phyloP scores from a whole-genome alignment of 2,113 vertebrate genomes.

The Tapirus terrestris region DNA sequence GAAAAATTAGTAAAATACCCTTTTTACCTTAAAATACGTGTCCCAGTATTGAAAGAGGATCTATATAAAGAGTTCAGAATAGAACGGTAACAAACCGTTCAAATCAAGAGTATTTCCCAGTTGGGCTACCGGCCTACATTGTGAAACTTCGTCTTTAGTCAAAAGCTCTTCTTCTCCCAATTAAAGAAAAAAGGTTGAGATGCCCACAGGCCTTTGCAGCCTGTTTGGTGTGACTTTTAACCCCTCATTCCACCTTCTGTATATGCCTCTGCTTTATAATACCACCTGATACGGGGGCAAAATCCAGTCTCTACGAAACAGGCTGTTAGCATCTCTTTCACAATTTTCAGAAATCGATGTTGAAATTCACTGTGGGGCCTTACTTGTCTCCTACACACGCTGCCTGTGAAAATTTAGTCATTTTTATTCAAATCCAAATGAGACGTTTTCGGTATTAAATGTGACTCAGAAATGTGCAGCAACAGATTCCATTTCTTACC shows the following conservation, averaged over 20 bases:
- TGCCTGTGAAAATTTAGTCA: slow-evolving; percentile 38
- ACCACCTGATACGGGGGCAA: slow-evolving; percentile 56
- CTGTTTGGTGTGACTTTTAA: slow-evolving; percentile 86
- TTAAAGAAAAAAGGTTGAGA: slow-evolving; percentile 88
- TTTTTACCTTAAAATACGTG: slow-evolving; percentile 85
- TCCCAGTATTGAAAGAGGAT: slow-evolving; percentile 74
- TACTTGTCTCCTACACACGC: slow-evolving; percentile 17
- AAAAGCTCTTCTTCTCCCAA: slow-evolving; percentile 87
- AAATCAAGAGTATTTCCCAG: slow-evolving; percentile 88
- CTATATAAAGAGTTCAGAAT: slow-evolving; percentile 83
- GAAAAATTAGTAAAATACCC: slow-evolving; percentile 87
- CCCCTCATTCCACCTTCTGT: slow-evolving; percentile 83
- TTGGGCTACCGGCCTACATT: slow-evolving; percentile 88
- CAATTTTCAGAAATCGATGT: slow-evolving; percentile 61
- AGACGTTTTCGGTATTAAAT: slow-evolving; percentile 54
- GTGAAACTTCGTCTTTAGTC: slow-evolving; percentile 84
- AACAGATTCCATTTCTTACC: slow-evolving; percentile 37
- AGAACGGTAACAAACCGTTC: slow-evolving; percentile 80
- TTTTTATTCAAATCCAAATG: slow-evolving; percentile 71
- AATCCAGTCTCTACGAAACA: slow-evolving; percentile 75
- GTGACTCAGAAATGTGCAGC: slow-evolving; percentile 38
- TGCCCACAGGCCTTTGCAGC: slow-evolving; percentile 84
- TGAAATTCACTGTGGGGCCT: slow-evolving; percentile 60
- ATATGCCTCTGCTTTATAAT: slow-evolving; percentile 77
- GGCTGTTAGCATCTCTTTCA: slow-evolving; percentile 70